Conservation (phyloP, 2,113 vertebrate genomes). For the human (Homo sapiens) region DNA sequence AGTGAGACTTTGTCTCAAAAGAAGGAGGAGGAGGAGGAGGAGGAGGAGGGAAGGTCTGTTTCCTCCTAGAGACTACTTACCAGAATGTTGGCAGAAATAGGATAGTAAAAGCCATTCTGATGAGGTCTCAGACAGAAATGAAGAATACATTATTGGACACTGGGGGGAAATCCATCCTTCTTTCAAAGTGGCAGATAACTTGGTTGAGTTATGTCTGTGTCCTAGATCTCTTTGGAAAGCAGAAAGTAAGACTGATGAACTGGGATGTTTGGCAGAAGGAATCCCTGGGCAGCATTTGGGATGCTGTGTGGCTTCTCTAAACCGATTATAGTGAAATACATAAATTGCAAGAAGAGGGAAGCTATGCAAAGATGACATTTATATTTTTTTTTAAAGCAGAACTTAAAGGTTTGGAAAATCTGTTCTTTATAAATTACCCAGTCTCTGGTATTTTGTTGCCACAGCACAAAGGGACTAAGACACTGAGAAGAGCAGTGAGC, state of each 20-base stretch:
- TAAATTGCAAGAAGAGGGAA: background rate
- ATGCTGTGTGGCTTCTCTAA: background rate
- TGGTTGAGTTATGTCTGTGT: background rate
- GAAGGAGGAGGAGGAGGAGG: no score
- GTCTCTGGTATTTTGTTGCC: background rate
- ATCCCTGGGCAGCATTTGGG: background rate
- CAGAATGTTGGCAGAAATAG: background rate
- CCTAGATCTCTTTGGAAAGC: background rate
- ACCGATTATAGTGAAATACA: background rate
- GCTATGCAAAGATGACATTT: background rate
- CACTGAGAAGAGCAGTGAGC: accelerated
- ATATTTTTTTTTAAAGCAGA: background rate
- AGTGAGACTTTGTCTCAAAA: no score
- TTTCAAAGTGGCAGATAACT: background rate
- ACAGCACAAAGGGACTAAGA: background rate
- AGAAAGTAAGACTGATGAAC: background rate
- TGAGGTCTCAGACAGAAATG: background rate
- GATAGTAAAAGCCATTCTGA: background rate
- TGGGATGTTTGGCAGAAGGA: background rate
- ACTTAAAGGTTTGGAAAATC: background rate
- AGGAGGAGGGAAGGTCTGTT: background rate
- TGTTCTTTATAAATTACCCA: background rate
- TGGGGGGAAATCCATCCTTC: background rate
- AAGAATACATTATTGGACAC: background rate
- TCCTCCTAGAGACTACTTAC: background rate